These are phyloP conservation scores for Euborellia annulipes DNA, from an alignment of 1,140 invertebrate species.

Conservation along the genomic window DNA sequence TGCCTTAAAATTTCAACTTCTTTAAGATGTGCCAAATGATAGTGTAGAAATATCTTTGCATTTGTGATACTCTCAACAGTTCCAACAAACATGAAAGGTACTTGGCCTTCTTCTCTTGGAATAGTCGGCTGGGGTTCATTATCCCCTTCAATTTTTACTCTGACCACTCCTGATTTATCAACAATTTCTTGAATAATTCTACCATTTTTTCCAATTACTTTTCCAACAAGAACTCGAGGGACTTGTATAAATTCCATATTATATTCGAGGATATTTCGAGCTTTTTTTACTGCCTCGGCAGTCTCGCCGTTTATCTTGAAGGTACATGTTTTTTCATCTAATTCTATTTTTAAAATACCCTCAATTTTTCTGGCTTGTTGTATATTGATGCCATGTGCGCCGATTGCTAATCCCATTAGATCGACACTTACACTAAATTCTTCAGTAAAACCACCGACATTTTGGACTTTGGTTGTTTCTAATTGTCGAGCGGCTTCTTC, in stretches of 20 bases:
- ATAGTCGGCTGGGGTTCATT: slow-evolving; percentile 80
- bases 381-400: slow-evolving; percentile 92
- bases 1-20: slow-evolving; percentile 87
- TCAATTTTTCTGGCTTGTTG: slow-evolving; percentile 85
- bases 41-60: slow-evolving; percentile 86
- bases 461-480: slow-evolving; percentile 74
- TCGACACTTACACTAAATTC: slow-evolving; percentile 90
- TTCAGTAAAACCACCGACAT: slow-evolving; percentile 70
- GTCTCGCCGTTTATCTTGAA: slow-evolving; percentile 92
- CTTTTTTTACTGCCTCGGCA: slow-evolving; percentile 77
- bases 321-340: slow-evolving; percentile 86
- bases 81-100: slow-evolving; percentile 95
- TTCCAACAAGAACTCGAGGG: slow-evolving; percentile 81
- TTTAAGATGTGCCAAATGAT: slow-evolving; percentile 88
- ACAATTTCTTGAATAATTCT: slow-evolving; percentile 97
- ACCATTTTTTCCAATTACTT: slow-evolving; percentile 97
- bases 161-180: slow-evolving; percentile 90
- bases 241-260: slow-evolving; percentile 92
- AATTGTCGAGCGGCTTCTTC: slow-evolving; percentile 91
- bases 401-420: slow-evolving; percentile 90
- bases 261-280: slow-evolving; percentile 87
- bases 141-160: slow-evolving; percentile 94
- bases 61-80: slow-evolving; percentile 89
- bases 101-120: slow-evolving; percentile 79
- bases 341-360: slow-evolving; percentile 88